Evolutionary conservation across 2,888 invertebrate species (phyloP).

Genomic region (Gymnocheta viridis): DNA sequence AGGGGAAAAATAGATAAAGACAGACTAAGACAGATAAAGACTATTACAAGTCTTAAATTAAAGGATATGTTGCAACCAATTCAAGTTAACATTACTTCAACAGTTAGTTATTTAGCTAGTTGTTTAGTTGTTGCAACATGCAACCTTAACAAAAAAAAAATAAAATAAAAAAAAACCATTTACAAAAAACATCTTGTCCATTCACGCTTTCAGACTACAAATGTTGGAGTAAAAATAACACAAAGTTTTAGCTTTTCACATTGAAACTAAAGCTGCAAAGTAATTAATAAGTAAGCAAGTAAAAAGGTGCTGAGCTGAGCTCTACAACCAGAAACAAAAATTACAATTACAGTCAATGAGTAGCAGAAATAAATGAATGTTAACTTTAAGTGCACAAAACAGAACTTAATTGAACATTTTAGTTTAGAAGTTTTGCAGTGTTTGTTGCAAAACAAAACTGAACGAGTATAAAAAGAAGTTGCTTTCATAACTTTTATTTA

Average conservation of each 20-base stretch:
- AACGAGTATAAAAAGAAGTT: not conserved
- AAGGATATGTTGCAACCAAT: constrained; percentile 44
- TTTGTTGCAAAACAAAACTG: not conserved
- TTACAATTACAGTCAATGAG: constrained; percentile 53
- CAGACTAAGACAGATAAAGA: not conserved
- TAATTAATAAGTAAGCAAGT: constrained; percentile 21
- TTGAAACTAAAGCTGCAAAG: not conserved
- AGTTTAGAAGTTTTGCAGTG: constrained; percentile 1
- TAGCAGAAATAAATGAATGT: constrained; percentile 16
- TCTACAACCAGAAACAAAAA: constrained; percentile 3
- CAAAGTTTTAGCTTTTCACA: constrained; percentile 3
- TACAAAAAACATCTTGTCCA: not conserved
- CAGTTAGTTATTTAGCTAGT: constrained; percentile 11
- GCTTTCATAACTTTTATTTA: constrained; percentile 27
- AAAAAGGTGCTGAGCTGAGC: constrained; percentile 48
- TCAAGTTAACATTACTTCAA: constrained; percentile 36
- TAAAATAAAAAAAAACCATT: not conserved
- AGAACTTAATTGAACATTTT: constrained; percentile 28
- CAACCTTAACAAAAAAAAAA: no score
- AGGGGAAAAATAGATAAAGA: not conserved
- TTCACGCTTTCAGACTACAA: not conserved
- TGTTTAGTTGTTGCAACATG: constrained; percentile 10
- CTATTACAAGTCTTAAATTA: constrained; percentile 28
- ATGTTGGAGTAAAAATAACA: not conserved
- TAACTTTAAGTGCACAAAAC: not conserved